Percentiles rank a stretch among this genome's conserved stretches.
phyloP scores from a whole-genome alignment of 2,797 vertebrate species.

The Micromesistius poutassou region DNA sequence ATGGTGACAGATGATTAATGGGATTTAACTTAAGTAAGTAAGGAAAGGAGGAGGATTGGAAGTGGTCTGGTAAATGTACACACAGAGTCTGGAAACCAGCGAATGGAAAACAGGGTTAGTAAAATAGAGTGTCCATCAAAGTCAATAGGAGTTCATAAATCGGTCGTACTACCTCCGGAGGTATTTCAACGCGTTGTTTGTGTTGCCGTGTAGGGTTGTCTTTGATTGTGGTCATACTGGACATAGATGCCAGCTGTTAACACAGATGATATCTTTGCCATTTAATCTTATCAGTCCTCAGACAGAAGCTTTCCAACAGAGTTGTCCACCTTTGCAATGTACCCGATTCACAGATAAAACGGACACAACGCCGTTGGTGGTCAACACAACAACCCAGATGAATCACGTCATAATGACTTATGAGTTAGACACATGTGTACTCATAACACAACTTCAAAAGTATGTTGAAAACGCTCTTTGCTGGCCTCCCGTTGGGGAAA shows the following conservation, averaged over 20 bases:
- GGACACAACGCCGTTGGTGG: not conserved
- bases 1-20: not conserved
- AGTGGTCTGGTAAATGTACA: not conserved
- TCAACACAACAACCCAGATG: not conserved
- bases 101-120: not conserved
- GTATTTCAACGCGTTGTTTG: not conserved
- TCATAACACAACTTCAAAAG: not conserved
- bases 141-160: not conserved
- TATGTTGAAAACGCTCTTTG: not conserved
- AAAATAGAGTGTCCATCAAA: not conserved
- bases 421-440: conserved; percentile 23
- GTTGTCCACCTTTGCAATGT: too few species aligned
- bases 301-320: not conserved
- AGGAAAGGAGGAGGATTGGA: too few species aligned
- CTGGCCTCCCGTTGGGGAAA: not conserved
- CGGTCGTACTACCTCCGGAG: not conserved
- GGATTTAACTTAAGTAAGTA: too few species aligned
- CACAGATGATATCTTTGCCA: not conserved
- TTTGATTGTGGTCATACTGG: not conserved
- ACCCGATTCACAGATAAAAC: too few species aligned
- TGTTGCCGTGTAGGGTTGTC: not conserved
- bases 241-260: not conserved
- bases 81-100: not conserved
- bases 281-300: not conserved
- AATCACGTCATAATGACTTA: not conserved